phyloP scores from a whole-genome alignment of 2,888 invertebrate genomes.

The Augiades crinisus region DNA sequence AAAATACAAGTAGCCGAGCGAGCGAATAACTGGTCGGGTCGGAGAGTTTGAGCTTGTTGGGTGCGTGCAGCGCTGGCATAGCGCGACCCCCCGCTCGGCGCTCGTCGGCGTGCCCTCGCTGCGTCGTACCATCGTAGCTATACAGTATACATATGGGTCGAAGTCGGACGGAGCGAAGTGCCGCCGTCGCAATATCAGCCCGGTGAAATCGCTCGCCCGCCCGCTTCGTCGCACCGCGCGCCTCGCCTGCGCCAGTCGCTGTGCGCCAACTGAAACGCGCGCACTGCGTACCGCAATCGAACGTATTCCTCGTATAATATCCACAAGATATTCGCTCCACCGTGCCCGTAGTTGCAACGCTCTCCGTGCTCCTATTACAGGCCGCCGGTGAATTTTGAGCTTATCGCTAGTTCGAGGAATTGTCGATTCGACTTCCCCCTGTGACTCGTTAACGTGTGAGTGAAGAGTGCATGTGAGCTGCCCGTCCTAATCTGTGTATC shows the following conservation, averaged over 20 bases:
- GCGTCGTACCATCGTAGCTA: constrained; percentile 58
- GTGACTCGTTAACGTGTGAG: constrained; percentile 41
- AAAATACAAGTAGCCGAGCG: constrained; percentile 43
- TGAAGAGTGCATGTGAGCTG: constrained; percentile 57
- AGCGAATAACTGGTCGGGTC: constrained; percentile 56
- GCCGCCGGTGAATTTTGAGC: constrained; percentile 50
- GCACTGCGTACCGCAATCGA: constrained; percentile 74
- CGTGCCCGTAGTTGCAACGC: constrained; percentile 50
- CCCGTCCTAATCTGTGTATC: constrained; percentile 60
- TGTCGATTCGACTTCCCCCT: constrained; percentile 40
- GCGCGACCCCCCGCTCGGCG: constrained; percentile 65
- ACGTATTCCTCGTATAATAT: constrained; percentile 51
- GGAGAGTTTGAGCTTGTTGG: constrained; percentile 53
- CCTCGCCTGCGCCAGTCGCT: constrained; percentile 80
- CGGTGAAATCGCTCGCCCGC: constrained; percentile 80
- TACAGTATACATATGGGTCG: constrained; percentile 76
- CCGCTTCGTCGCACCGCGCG: constrained; percentile 74
- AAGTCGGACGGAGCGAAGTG: constrained; percentile 55
- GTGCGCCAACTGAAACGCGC: constrained; percentile 81
- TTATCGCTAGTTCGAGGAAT: constrained; percentile 42
- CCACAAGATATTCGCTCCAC: constrained; percentile 51
- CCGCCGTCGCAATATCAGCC: constrained; percentile 79
- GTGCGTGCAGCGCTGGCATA: constrained; percentile 64
- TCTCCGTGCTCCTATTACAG: constrained; percentile 49
- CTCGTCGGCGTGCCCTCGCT: constrained; percentile 65